Conservation (phyloP, 2,888 invertebrate genomes). For the Ditylenchus weischeri region DNA sequence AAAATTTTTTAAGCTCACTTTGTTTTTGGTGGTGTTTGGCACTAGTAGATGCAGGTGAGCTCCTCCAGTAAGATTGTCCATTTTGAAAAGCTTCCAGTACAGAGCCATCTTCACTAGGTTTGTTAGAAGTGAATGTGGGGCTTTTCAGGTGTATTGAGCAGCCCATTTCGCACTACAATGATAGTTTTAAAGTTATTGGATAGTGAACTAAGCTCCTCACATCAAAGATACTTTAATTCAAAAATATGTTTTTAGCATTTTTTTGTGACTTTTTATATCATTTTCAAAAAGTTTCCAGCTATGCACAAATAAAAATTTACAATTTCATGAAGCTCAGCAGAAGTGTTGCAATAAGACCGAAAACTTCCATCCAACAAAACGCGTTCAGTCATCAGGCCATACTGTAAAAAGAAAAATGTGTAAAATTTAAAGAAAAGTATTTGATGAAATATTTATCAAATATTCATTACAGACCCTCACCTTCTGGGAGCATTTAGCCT, state of each 20-base stretch:
- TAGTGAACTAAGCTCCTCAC: neutral
- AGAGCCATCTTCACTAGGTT: neutral
- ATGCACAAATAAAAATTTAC: no score
- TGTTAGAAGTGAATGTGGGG: neutral
- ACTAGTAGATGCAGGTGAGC: neutral
- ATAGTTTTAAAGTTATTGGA: neutral
- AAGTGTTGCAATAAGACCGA: constrained; percentile 38
- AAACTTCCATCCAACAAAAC: constrained; percentile 33
- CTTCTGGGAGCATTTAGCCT: constrained; percentile 55
- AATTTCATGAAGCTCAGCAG: constrained; percentile 29
- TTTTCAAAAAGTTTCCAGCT: no score
- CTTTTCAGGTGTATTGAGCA: constrained; percentile 1
- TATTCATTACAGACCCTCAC: constrained; percentile 26
- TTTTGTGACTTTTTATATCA: neutral
- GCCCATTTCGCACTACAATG: neutral
- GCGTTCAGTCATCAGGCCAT: constrained; percentile 30
- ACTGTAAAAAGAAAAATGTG: constrained; percentile 39
- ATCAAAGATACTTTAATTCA: no score
- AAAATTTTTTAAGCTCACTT: neutral
- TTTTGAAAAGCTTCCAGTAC: neutral
- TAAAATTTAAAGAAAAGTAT: no score
- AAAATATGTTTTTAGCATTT: no score
- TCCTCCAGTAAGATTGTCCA: constrained; percentile 2
- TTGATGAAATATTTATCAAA: neutral
- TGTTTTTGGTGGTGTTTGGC: neutral